Percentiles rank a stretch among this genome's conserved stretches.
These are phyloP conservation scores for Urocolius indicus DNA, from an alignment of 2,113 vertebrate genomes.

Conservation along the genomic window DNA sequence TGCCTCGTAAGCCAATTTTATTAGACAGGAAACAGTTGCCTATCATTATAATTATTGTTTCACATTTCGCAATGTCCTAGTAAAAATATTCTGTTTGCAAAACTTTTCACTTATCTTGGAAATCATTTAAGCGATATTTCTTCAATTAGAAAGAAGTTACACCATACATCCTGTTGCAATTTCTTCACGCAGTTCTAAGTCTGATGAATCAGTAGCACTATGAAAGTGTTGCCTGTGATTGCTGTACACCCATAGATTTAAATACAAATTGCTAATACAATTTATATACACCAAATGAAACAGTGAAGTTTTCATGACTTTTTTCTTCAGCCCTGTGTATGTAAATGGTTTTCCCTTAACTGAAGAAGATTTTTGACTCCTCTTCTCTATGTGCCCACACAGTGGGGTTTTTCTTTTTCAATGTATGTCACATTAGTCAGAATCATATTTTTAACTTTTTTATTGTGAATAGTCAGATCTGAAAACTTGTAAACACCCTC, in stretches of 20 bases:
- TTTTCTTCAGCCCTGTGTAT: neutral
- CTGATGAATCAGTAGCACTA: neutral
- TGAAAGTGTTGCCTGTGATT: neutral
- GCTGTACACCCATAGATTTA: neutral
- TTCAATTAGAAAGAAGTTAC: neutral
- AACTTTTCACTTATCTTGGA: neutral
- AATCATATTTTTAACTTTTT: neutral
- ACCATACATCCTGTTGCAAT: neutral
- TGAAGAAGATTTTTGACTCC: neutral
- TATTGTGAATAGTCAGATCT: neutral
- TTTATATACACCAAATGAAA: neutral
- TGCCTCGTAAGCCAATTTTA: neutral
- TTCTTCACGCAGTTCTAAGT: neutral
- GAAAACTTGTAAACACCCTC: neutral
- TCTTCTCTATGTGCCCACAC: neutral
- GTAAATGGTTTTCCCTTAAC: neutral
- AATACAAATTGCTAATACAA: neutral
- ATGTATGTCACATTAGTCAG: neutral
- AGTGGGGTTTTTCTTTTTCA: neutral
- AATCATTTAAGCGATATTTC: neutral
- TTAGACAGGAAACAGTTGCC: neutral
- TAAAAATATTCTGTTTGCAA: constrained; percentile 18
- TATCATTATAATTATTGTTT: neutral
- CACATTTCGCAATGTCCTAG: neutral
- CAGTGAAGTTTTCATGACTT: neutral